Evolutionary conservation across 2,113 vertebrate genomes (phyloP), one percentile per base, ranked within the genome.

Genomic region (Cottus gobio): DNA sequence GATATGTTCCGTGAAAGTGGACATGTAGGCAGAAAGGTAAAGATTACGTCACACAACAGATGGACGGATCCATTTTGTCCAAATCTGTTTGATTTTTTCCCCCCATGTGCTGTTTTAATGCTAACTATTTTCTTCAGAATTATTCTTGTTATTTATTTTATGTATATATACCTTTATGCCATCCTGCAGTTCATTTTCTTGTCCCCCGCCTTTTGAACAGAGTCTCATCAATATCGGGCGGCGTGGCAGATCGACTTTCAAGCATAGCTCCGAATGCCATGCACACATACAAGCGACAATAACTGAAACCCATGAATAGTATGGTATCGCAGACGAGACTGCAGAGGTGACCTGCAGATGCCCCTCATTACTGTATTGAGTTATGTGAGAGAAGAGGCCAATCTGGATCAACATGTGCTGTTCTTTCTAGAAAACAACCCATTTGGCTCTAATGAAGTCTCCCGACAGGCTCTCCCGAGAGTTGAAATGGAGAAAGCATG

Each of bases 371-470:
- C 75, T 71, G 79, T 71, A 86, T 87, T 85, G 80, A 85, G 63
- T 86, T 84, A 80, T 87, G 84, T 58, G 18, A 87, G 76, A 75
- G 67, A 71, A 68, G 34, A 85, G 60, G 68, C 66, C 69, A 66
- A 24, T 52, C 71, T 77, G 77, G 57, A 82, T 82, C 65, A 72
- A 56, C 3, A 54, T 80, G 80, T 5, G 7, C 64, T 65, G 60
- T 81, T 84, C 81, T 80, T 37, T 56, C 31, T 26, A 57, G 68
- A 85, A 87, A 91, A 80, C 80, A 83, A 61, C 20, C 61, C 46
- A 68, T 86, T 85, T 68, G 61, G n/a, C 73, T 80, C 39, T 84
- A 87, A 90, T 89, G 87, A 91, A 84, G 75, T 88, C 88, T 89
- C 64, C 44, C 5, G 15, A 77, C 69, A 75, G 65, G 11, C 72